A percentile compares a stretch with the other conserved stretches of the same genome.
phyloP scores from a whole-genome alignment of 2,113 vertebrate genomes.

The Leucopternis melanops region DNA sequence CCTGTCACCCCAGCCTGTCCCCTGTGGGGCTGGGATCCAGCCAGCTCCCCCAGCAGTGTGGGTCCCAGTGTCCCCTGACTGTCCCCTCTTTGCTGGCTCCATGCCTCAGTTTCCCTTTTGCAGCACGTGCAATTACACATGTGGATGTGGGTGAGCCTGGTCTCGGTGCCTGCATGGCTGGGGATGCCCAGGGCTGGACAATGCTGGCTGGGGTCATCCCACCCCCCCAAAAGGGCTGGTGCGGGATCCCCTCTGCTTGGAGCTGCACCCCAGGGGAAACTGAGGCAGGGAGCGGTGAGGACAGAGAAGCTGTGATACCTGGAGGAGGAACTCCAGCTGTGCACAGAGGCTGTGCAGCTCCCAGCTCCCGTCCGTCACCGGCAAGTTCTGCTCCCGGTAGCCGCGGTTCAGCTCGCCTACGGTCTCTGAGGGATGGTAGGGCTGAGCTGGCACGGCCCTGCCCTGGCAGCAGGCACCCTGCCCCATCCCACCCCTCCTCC shows the following conservation, averaged over 20 bases:
- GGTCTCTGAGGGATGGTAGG: neutral
- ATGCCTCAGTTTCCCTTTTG: neutral
- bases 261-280: neutral
- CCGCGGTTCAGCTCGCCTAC: constrained; percentile 38
- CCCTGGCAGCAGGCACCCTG: neutral
- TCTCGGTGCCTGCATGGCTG: fast-evolving
- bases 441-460: neutral
- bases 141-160: neutral
- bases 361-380: constrained; percentile 61
- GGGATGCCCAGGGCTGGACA: neutral
- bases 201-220: fast-evolving
- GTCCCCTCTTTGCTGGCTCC: neutral
- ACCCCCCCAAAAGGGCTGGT: fast-evolving
- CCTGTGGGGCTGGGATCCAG: neutral
- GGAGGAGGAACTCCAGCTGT: constrained; percentile 74
- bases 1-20: neutral
- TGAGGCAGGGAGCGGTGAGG: neutral
- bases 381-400: constrained; percentile 23
- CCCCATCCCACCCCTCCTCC: neutral
- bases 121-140: neutral
- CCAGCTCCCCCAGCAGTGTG: neutral
- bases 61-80: fast-evolving
- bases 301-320: constrained; percentile 24
- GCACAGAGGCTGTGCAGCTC: constrained; percentile 73
- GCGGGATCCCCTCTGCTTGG: neutral